Evolutionary conservation across 2,797 vertebrate species (phyloP), one percentile per base, ranked within the genome.

Genomic region (Parambassis ranga): DNA sequence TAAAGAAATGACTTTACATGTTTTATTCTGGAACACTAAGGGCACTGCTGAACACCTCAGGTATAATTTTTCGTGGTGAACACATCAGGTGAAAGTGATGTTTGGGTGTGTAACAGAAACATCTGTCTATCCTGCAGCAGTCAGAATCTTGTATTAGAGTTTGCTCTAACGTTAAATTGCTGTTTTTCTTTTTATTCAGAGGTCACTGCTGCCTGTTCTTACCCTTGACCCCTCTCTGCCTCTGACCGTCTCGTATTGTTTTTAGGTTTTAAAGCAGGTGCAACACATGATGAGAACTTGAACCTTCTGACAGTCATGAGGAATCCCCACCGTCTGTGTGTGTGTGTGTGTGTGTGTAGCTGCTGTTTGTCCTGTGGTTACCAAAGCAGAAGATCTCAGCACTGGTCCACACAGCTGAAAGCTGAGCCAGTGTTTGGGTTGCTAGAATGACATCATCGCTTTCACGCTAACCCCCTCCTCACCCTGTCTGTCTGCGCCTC

Each of bases 381-480:
- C 79, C 83, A 84, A 72, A 89, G 78, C 89, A 87, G 78, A 85
- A 60, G 44, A 60, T 55, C 41, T 66, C 75, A 59, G 73, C 63
- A 28, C 85, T 79, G 31, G 66, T 73, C 71, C 75, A 37, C 52
- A 57, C 55, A 10, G 67, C 52, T 65, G 82, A 87, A 84, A 83
- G 64, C 63, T 38, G 76, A 84, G 83, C 81, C 81, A 39, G 42
- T 80, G 82, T 85, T 82, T 82, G 80, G 77, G 79, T 73, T 77
- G 83, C 62, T 48, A 58, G 68, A 46, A 78, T 92, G 87, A 90
- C 85, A 84, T 90, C 90, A 92, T 84, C 52, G 26, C 52, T 67
- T 71, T 72, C 50, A 53, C 44, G 19, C 51, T 48, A 43, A 35
- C 35, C 52, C 47, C 42, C 56, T 13, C 53, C 26, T n/a, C 46